Evolutionary conservation across 2,113 vertebrate species (phyloP), one percentile per base, ranked within the genome.

Genomic region (Rattus norvegicus): DNA sequence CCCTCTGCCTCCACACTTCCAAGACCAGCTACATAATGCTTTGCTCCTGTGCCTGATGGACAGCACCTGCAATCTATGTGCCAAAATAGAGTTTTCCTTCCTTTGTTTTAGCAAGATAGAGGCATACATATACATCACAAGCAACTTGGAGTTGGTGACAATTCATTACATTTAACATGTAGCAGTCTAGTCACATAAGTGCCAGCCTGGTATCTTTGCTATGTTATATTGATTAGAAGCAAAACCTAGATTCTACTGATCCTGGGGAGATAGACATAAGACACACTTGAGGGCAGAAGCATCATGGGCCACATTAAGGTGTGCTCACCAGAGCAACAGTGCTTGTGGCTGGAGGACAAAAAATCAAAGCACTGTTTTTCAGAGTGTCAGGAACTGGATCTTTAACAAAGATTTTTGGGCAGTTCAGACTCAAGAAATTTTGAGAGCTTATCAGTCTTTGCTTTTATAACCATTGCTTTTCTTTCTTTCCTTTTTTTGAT

Each of bases 341-440:
- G 3, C 20, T 2, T 4, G 10, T 65, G 12, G 0, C 22, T 72
- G 14, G 28, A 36, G 43, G 70, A 80, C 24, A 49, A 72, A 13
- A 59, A 90, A 84, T 43, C 8, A n/a, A 93, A 52, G 65, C 12
- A 33, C 7, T 92, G 0, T 73, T 69, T 91, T 39, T 12, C n/a
- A 90, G 73, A 43, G 12, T 43, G 67, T 69, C 5, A 91, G 63
- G 56, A 85, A 26, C 33, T 16, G 1, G 19, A 54, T 70, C 30
- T 93, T 95, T 59, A 52, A 88, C 59, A 61, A n/a, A 95, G 56
- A 7, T 22, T 19, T 36, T 20, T 79, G 8, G 39, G 65, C 92
- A 95, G 79, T 70, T 12, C n/a, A 72, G 94, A 93, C 83, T 75
- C 83, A 90, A 87, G 73, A 70, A 28, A 91, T 14, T 76, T 70